Base-by-base conservation (phyloP, 1,140 invertebrate genomes). In the Sycophaga agraensis region DNA sequence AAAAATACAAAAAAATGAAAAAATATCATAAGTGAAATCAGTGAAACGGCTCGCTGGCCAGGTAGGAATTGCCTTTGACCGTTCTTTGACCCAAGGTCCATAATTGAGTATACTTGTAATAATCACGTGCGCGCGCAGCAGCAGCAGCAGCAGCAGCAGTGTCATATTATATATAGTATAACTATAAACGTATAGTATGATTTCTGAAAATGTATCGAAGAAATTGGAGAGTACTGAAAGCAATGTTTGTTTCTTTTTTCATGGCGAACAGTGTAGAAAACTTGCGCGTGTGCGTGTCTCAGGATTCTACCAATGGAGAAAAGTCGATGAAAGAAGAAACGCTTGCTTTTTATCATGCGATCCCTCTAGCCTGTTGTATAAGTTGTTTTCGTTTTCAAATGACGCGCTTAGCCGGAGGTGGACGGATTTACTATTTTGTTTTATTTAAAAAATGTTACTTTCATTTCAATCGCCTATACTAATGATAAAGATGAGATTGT, bases 81-180 rank as follows among this genome's bases (percentile, higher is more conserved):
- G 59, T 72, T 68, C 48, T 57, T 49, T 39, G 63, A 72, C 53
- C 45, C 46, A 68, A 65, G 57, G 64, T 71, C 46, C 22, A 26
- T 70, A 68, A 57, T 67, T 26, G 5, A 59, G 55, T 66, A 54
- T 59, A 63, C 35, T 45, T 58, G 39, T 50, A 59, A 59, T 54
- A 59, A 64, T 24, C 28, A 55, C 19, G 56, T 59, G 51, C 21
- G 35, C 22, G 26, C n/a, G 22, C n/a, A n/a, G n/a, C n/a, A n/a
- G n/a, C n/a, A n/a, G n/a, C n/a, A n/a, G n/a, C n/a, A n/a, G 49
- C 61, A 64, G 39, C 49, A 63, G 43, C 64, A 66, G 67, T 71
- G 71, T 71, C 70, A 69, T 70, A 71, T 71, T 69, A 71, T 71
- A 65, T 51, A 65, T 70, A 67, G 61, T 66, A 42, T 68, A 68